Evolutionary conservation across 2,797 vertebrate genomes (phyloP).

Genomic region (Mormyrus proboscirostris): DNA sequence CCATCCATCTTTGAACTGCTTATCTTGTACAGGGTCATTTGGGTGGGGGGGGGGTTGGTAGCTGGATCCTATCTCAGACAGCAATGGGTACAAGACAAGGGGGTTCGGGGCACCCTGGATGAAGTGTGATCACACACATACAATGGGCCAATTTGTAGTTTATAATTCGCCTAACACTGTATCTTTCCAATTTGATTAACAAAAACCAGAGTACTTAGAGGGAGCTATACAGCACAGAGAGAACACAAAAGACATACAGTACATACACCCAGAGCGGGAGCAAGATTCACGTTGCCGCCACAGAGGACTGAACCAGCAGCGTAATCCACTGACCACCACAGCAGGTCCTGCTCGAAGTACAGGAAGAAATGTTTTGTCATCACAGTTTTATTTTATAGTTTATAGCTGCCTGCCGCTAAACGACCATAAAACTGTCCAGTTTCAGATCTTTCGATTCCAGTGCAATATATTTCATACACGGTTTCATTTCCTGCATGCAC

Average conservation of each 20-base stretch:
- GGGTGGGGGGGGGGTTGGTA: background rate
- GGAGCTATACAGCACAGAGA: background rate
- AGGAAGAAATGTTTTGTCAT: background rate
- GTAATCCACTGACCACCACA: background rate
- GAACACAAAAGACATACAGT: background rate
- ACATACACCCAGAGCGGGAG: background rate
- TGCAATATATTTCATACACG: background rate
- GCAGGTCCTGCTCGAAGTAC: background rate
- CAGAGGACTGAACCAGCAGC: background rate
- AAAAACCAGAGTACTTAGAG: background rate
- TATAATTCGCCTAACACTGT: background rate
- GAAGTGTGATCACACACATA: background rate
- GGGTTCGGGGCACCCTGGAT: background rate
- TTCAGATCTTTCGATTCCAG: background rate
- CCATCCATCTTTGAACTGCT: background rate
- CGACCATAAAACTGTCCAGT: background rate
- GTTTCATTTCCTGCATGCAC: background rate
- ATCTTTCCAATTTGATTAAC: background rate
- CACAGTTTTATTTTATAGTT: background rate
- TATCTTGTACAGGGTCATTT: background rate
- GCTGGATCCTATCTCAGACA: background rate
- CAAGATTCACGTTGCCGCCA: background rate
- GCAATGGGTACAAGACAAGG: background rate
- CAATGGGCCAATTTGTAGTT: background rate
- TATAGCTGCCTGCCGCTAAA: background rate